These are phyloP conservation scores for Leucoraja ocellata DNA, from an alignment of 2,797 vertebrate species.

Conservation along the genomic window DNA sequence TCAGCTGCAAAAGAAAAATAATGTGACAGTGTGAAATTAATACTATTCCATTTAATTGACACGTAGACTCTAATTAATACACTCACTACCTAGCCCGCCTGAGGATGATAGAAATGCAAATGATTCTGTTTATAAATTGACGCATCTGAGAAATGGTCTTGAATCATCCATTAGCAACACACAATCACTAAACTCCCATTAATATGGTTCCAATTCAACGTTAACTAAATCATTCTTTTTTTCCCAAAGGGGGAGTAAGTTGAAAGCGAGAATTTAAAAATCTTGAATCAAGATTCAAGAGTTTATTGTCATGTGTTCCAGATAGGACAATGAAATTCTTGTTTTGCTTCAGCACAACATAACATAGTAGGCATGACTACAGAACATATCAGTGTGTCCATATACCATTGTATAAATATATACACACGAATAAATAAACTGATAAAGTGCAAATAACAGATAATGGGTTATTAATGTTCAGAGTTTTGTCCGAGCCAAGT, in stretches of 20 bases:
- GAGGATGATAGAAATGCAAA: neutral
- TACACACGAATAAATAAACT: too few species aligned
- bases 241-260: neutral
- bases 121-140: neutral
- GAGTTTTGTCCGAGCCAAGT: too few species aligned
- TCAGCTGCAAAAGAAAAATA: slow-evolving; percentile 63
- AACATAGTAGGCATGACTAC: too few species aligned
- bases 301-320: too few species aligned
- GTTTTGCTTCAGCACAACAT: too few species aligned
- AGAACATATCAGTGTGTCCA: too few species aligned
- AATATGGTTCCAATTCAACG: neutral
- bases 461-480: too few species aligned
- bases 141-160: neutral
- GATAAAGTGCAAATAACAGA: too few species aligned
- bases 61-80: neutral
- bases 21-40: neutral
- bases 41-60: neutral
- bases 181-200: neutral
- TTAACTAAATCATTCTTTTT: neutral
- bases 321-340: too few species aligned
- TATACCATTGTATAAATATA: too few species aligned
- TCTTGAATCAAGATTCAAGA: neutral
- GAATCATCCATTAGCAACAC: neutral
- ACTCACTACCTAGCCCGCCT: neutral
- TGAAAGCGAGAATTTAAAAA: neutral